A percentile compares a stretch with the other conserved stretches of the same genome.
These are phyloP conservation scores for Brachionus asplanchnoidis DNA, from an alignment of 1,140 invertebrate genomes.

Conservation along the genomic window DNA sequence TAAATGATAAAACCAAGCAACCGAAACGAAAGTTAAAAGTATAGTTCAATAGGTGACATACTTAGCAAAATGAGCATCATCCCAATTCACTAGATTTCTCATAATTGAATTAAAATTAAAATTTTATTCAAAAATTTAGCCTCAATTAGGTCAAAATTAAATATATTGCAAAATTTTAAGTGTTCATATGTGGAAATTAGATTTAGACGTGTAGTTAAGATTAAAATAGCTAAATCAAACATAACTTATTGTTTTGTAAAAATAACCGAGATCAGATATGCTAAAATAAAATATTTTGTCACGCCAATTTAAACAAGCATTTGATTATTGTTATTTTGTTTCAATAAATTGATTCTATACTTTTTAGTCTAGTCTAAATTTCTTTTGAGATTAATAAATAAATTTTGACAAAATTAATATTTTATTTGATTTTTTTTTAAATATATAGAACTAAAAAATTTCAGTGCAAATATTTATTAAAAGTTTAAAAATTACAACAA, in stretches of 20 bases:
- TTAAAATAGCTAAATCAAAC: neutral
- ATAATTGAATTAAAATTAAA: conserved; percentile 3
- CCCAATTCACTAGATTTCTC: neutral
- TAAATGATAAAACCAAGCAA: conserved; percentile 1
- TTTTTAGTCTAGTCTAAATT: neutral
- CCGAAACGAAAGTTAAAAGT: conserved; percentile 12
- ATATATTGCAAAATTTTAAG: conserved; percentile 25
- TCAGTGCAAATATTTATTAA: neutral
- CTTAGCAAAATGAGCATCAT: neutral
- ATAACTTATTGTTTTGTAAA: neutral
- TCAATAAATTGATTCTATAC: neutral
- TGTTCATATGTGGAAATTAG: neutral
- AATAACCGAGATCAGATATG: neutral
- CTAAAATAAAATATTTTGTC: neutral
- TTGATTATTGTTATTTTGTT: neutral
- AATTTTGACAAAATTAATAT: neutral
- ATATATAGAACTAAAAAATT: neutral
- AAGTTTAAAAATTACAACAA: neutral
- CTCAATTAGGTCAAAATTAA: conserved; percentile 5
- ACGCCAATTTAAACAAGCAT: neutral
- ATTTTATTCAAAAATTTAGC: neutral
- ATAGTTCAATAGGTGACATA: conserved; percentile 7
- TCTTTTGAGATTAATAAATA: neutral
- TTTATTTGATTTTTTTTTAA: neutral
- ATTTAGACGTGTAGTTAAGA: neutral